Percentiles rank a stretch among this genome's conserved stretches.
These are phyloP conservation scores for Lepeophtheirus nordmannii DNA, from an alignment of 2,888 invertebrate genomes.

Conservation along the genomic window DNA sequence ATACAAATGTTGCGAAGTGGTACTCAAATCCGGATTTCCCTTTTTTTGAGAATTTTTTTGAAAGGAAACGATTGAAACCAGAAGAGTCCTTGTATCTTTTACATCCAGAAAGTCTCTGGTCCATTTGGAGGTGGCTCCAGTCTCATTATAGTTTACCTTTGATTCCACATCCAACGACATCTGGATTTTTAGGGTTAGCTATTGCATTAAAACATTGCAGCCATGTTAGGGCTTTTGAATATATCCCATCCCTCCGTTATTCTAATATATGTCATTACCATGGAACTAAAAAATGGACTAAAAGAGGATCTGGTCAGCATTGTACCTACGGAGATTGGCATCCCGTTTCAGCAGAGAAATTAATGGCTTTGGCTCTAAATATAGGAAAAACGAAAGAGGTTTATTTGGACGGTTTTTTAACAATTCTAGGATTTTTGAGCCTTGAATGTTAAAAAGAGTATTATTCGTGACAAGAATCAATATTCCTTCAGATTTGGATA, in stretches of 20 bases:
- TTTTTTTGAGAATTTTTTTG: slow-evolving; percentile 55
- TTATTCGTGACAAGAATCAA: too few species aligned
- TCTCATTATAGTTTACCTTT: slow-evolving; percentile 51
- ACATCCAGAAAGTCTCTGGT: slow-evolving; percentile 59
- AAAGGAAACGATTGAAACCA: slow-evolving; percentile 46
- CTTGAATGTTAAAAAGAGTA: too few species aligned
- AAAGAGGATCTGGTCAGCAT: slow-evolving; percentile 39
- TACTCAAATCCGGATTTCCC: slow-evolving; percentile 57
- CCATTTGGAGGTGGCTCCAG: slow-evolving; percentile 59
- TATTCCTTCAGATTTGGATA: too few species aligned
- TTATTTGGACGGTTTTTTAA: slow-evolving; percentile 57
- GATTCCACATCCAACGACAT: slow-evolving; percentile 63
- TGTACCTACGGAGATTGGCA: slow-evolving; percentile 78
- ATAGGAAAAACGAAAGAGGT: slow-evolving; percentile 52
- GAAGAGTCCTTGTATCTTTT: slow-evolving; percentile 52
- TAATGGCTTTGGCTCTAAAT: slow-evolving; percentile 53
- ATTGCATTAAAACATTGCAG: slow-evolving; percentile 55
- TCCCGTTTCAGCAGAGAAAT: slow-evolving; percentile 66
- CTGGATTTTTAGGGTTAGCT: slow-evolving; percentile 67
- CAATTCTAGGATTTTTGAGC: slow-evolving; percentile 39
- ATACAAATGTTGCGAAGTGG: slow-evolving; percentile 53
- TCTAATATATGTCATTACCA: slow-evolving; percentile 67
- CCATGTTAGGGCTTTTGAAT: slow-evolving; percentile 59
- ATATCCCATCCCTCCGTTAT: slow-evolving; percentile 59
- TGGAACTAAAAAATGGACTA: slow-evolving; percentile 37